These are phyloP conservation scores for Ashinkailepas kermadecensis DNA, from an alignment of 2,888 invertebrate species.

Conservation along the genomic window DNA sequence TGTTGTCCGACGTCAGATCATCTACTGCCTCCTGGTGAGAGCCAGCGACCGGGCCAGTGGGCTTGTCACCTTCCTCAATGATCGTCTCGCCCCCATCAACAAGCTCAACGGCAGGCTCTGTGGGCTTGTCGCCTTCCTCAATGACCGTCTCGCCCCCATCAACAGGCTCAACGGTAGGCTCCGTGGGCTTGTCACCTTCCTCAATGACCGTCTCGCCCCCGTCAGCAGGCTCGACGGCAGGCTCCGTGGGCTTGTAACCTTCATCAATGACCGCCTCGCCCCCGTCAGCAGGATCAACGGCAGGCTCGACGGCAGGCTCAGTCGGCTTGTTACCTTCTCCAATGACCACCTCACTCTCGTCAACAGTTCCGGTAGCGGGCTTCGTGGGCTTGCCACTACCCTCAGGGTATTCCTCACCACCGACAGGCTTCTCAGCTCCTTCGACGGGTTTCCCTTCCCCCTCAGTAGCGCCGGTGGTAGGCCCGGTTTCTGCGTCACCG, in stretches of 20 bases:
- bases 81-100: background rate
- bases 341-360: too few relatives aligned
- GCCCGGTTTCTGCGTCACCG: too few relatives aligned
- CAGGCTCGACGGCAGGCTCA: background rate
- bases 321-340: background rate
- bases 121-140: background rate
- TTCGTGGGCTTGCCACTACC: background rate
- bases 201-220: background rate
- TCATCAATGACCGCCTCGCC: background rate
- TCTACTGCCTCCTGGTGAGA: background rate
- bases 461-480: background rate
- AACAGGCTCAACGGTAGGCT: background rate
- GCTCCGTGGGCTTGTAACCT: background rate
- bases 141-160: background rate
- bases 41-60: background rate
- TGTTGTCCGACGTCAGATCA: background rate
- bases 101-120: background rate
- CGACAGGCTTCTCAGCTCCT: background rate
- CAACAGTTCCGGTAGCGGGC: too few relatives aligned
- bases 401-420: background rate
- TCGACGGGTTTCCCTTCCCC: background rate
- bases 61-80: constrained; percentile 1
- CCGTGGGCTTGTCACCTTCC: background rate
- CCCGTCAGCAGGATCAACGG: too few relatives aligned
- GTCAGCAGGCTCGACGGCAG: background rate